These are phyloP conservation scores for Progne subis DNA, from an alignment of 2,113 vertebrate genomes.

Conservation along the genomic window DNA sequence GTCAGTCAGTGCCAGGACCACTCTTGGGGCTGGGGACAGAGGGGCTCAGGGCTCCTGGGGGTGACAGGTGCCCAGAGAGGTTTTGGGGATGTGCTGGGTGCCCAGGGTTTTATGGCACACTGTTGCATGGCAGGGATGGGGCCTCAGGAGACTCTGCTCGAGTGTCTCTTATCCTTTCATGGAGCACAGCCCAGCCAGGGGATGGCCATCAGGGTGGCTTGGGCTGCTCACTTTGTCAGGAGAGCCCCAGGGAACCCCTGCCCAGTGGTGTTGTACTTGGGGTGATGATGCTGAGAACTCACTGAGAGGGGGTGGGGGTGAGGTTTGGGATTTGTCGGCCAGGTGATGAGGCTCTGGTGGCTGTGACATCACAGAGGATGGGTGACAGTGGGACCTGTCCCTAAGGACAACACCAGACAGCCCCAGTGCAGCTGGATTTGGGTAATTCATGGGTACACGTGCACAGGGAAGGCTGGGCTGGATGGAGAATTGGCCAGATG, in stretches of 20 bases:
- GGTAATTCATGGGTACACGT: rapidly evolving
- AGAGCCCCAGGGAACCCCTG: background rate
- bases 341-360: background rate
- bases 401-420: background rate
- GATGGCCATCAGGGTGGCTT: background rate
- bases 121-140: background rate
- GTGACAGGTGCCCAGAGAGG: background rate
- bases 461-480: background rate
- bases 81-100: background rate
- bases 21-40: background rate
- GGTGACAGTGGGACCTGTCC: background rate
- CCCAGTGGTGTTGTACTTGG: background rate
- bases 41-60: background rate
- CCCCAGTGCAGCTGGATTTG: background rate
- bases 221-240: background rate
- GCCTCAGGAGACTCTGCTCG: rapidly evolving
- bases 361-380: background rate
- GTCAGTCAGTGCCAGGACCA: background rate
- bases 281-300: background rate
- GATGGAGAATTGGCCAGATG: too few relatives aligned
- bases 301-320: too few relatives aligned
- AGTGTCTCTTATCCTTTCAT: background rate
- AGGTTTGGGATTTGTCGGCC: background rate
- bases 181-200: background rate
- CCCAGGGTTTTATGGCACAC: background rate